Evolutionary conservation across 2,888 invertebrate genomes (phyloP), one percentile per base, ranked within the genome.

Genomic region (Tipula confusa): DNA sequence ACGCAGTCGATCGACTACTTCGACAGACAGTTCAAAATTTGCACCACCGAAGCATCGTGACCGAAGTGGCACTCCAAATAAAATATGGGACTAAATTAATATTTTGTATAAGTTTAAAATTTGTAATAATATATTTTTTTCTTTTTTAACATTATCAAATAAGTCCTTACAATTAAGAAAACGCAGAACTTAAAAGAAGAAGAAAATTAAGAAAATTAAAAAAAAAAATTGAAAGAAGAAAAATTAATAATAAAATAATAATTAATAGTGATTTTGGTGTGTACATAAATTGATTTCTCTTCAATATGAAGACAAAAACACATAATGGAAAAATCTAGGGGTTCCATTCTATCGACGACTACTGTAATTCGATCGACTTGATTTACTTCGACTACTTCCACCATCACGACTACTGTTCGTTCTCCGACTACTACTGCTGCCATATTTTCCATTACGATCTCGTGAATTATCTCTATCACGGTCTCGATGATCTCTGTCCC

Each of bases 21-120:
- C 85, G 0, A 79, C 85, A 1, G 85, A 85, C 64, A 86, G 86
- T 83, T 84, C 85, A 4, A 85, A 85, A 82, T 86, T 86, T 85
- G 84, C 84, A 29, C 85, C 86, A 5, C 85, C 85, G n/a, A 85
- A 86, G 80, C 84, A 84, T 29, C 84, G 85, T 64, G 84, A 83
- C 29, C 79, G 82, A 83, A 86, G 85, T 83, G 29, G 38, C 28
- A 85, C 85, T 6, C 85, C 85, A 4, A 84, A 85, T 83, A 84
- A 84, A 31, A 11, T 18, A 48, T 29, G 31, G 81, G n/a, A 83
- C 36, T 82, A 18, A 82, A 31, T 82, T 18, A 13, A 6, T 29
- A 80, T 28, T 28, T 79, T 79, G 29, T 80, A 29, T 29, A 29
- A 80, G n/a, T 80, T 80, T 80, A 80, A 80, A 80, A 31, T 80